phyloP scores from a whole-genome alignment of 2,888 invertebrate species.

The Gymnocheta viridis region DNA sequence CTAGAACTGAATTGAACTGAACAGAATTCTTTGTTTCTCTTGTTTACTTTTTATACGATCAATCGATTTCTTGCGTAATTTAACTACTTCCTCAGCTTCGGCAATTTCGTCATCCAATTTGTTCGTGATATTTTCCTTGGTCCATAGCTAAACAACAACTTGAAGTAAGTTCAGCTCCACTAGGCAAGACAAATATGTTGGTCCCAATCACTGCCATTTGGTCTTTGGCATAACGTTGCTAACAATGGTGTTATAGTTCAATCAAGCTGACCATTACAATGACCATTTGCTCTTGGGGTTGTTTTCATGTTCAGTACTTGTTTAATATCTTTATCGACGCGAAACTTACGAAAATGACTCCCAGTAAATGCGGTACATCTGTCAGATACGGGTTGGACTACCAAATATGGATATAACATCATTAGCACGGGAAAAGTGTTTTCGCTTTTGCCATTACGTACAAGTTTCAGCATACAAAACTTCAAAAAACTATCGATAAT shows the following conservation, averaged over 20 bases:
- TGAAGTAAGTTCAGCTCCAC: neutral
- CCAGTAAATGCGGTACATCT: neutral
- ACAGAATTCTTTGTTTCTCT: neutral
- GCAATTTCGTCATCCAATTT: neutral
- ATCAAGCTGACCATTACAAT: too few relatives aligned
- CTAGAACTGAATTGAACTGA: too few relatives aligned
- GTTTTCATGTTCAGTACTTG: too few relatives aligned
- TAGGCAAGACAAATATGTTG: too few relatives aligned
- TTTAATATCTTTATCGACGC: neutral
- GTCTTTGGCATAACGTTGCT: neutral
- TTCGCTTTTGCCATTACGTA: neutral
- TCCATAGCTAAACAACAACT: too few relatives aligned
- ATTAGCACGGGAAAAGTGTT: neutral
- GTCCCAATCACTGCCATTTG: neutral
- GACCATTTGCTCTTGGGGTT: too few relatives aligned
- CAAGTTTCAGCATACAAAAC: neutral
- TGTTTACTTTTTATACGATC: too few relatives aligned
- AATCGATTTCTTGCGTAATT: neutral
- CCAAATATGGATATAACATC: constrained; percentile 6
- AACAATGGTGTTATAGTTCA: neutral
- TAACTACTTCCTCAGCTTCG: neutral
- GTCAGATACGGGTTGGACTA: neutral
- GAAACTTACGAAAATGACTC: neutral
- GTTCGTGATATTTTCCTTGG: too few relatives aligned
- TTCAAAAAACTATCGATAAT: constrained; percentile 78